These are phyloP conservation scores for Scytalopus superciliaris DNA, from an alignment of 2,113 vertebrate species.

Conservation along the genomic window DNA sequence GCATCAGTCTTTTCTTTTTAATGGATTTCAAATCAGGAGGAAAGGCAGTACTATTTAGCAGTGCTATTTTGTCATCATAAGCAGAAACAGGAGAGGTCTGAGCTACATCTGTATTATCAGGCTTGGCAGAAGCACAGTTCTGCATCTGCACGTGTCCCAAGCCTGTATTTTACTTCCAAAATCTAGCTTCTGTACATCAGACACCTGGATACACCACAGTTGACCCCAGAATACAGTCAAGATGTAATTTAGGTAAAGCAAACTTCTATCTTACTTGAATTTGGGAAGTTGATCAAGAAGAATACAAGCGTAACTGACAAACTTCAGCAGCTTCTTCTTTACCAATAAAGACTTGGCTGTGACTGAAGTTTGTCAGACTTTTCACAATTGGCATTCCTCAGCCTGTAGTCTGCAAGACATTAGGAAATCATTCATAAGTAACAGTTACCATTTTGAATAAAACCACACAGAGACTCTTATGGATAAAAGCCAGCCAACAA, in stretches of 20 bases:
- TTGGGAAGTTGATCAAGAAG: neutral
- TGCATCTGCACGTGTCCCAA: neutral
- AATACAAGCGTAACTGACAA: neutral
- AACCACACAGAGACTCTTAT: neutral
- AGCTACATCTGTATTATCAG: neutral
- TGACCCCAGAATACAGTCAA: neutral
- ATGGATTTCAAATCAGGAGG: neutral
- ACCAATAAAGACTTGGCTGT: neutral
- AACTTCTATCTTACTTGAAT: neutral
- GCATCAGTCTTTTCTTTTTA: neutral
- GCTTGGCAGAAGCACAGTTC: neutral
- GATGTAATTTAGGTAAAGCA: neutral
- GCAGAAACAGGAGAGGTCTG: neutral
- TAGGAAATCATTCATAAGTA: neutral
- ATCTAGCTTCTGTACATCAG: neutral
- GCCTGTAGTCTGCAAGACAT: neutral
- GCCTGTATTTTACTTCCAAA: neutral
- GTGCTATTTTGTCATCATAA: neutral
- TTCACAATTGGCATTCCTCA: neutral
- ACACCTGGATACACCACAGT: neutral
- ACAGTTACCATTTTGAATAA: neutral
- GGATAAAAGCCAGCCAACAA: neutral
- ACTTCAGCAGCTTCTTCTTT: neutral
- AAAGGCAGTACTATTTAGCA: neutral
- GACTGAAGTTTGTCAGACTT: neutral